phyloP scores from a whole-genome alignment of 1,140 invertebrate species.

The Orius insidiosus region DNA sequence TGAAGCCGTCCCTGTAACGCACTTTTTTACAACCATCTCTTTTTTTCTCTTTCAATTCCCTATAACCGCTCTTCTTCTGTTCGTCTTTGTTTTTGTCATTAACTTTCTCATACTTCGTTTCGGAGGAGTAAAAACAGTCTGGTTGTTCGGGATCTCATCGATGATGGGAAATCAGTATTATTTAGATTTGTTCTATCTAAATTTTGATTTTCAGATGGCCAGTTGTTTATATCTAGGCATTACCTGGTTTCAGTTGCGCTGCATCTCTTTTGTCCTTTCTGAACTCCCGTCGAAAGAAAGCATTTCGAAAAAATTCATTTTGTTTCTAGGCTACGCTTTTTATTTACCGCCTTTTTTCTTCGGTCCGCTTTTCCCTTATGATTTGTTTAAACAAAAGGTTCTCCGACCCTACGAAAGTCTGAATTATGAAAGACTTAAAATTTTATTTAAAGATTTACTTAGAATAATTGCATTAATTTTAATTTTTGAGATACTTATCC shows the following conservation, averaged over 20 bases:
- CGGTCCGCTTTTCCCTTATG: slow-evolving; percentile 62
- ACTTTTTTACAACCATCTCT: background rate
- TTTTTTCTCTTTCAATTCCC: background rate
- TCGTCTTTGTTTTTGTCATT: too few species aligned
- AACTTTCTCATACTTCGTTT: too few species aligned
- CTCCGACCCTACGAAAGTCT: slow-evolving; percentile 18
- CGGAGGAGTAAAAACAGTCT: too few species aligned
- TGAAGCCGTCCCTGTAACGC: slow-evolving; percentile 4
- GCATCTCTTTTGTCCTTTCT: slow-evolving; percentile 32
- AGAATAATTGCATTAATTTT: slow-evolving; percentile 8
- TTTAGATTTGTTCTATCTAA: too few species aligned
- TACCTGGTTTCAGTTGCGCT: slow-evolving; percentile 37
- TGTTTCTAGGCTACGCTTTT: slow-evolving; percentile 50
- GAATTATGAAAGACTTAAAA: slow-evolving; percentile 5
- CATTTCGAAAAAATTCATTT: slow-evolving; percentile 25
- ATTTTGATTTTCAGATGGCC: too few species aligned
- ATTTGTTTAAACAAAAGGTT: slow-evolving; percentile 40
- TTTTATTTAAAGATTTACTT: background rate
- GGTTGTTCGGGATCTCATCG: too few species aligned
- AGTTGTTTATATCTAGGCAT: too few species aligned
- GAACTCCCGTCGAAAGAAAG: slow-evolving; percentile 20
- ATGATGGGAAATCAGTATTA: too few species aligned
- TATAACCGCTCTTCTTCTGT: too few species aligned
- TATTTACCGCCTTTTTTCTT: slow-evolving; percentile 63
- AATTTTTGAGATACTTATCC: slow-evolving; percentile 12